Conservation (phyloP, 1,140 invertebrate genomes). For the Sitobion miscanthi region DNA sequence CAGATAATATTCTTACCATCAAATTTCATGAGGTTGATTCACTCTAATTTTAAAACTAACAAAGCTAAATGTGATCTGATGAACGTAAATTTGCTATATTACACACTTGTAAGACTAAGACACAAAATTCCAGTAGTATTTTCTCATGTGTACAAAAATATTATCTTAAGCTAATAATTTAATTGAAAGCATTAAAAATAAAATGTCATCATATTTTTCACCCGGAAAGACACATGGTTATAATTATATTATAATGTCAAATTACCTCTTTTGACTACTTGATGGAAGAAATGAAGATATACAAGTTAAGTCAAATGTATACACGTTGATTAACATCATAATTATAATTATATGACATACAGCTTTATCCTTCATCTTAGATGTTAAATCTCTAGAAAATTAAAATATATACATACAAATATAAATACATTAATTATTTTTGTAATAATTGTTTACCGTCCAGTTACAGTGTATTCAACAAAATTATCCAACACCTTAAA, state of each 20-base stretch:
- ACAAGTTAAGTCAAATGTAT: not conserved
- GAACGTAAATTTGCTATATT: too few relatives aligned
- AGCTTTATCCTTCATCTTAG: conserved; percentile 50
- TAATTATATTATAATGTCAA: not conserved
- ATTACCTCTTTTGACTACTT: conserved; percentile 44
- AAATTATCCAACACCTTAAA: conserved; percentile 42
- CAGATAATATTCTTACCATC: too few relatives aligned
- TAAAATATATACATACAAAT: not conserved
- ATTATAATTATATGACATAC: conserved; percentile 49
- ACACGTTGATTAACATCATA: conserved; percentile 27
- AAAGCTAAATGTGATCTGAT: too few relatives aligned
- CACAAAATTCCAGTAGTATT: too few relatives aligned
- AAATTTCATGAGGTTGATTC: too few relatives aligned
- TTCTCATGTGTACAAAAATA: not conserved
- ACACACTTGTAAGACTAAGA: too few relatives aligned
- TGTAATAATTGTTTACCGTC: not conserved
- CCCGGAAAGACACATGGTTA: not conserved
- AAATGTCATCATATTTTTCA: not conserved
- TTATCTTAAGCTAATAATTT: not conserved
- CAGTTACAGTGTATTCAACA: conserved; percentile 18
- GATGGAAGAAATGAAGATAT: conserved; percentile 8
- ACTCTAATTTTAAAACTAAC: too few relatives aligned
- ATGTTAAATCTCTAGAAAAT: conserved; percentile 28
- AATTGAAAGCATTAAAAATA: not conserved
- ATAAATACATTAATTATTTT: not conserved